phyloP scores from a whole-genome alignment of 1,140 invertebrate genomes.

The Drosophila pandora region DNA sequence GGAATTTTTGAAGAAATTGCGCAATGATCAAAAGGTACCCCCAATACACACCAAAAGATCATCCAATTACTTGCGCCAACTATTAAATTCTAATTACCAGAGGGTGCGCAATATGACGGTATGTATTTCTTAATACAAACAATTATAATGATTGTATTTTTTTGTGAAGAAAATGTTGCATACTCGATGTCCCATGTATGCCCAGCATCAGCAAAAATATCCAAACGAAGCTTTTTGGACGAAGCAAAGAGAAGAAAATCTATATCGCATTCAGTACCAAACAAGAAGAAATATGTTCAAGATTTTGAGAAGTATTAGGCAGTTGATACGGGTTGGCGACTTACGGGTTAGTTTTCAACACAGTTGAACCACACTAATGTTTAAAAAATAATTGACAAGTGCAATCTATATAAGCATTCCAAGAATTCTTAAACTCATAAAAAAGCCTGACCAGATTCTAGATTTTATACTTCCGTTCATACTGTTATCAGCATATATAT shows the following conservation, averaged over 20 bases:
- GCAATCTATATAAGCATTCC: too few species aligned
- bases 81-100: slow-evolving; percentile 50
- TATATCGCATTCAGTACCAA: slow-evolving; percentile 72
- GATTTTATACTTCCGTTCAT: too few species aligned
- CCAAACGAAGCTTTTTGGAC: slow-evolving; percentile 28
- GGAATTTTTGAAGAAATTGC: slow-evolving; percentile 53
- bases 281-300: slow-evolving; percentile 73
- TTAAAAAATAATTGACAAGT: background rate
- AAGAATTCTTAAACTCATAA: too few species aligned
- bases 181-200: slow-evolving; percentile 66
- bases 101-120: slow-evolving; percentile 46
- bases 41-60: slow-evolving; percentile 37
- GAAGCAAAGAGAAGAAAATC: slow-evolving; percentile 49
- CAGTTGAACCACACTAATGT: too few species aligned
- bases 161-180: slow-evolving; percentile 77
- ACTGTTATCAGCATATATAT: background rate
- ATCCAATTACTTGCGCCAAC: slow-evolving; percentile 21
- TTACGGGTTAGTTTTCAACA: slow-evolving; percentile 12
- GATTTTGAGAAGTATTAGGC: slow-evolving; percentile 56
- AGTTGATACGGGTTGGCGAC: slow-evolving; percentile 26
- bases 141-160: background rate
- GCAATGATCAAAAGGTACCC: slow-evolving; percentile 47
- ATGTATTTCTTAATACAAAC: background rate
- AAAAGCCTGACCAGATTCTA: too few species aligned
- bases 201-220: slow-evolving; percentile 34